Evolutionary conservation across 2,797 vertebrate genomes (phyloP).

Genomic region (Cuculus canorus): DNA sequence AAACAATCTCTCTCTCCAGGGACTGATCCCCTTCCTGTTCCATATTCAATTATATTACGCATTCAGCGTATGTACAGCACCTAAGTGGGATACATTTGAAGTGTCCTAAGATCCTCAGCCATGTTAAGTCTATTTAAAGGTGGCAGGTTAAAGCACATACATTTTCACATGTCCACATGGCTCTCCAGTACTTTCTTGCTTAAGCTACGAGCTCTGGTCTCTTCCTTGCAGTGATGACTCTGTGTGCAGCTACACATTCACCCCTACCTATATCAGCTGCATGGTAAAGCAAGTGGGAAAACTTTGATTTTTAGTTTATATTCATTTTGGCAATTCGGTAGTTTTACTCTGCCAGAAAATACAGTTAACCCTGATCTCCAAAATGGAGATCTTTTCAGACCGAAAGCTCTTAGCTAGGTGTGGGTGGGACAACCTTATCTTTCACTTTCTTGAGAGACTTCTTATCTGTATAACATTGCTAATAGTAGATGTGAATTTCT

Average conservation of each 20-base stretch:
- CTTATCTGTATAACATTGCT: not conserved
- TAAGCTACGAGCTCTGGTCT: not conserved
- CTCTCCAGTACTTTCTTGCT: not conserved
- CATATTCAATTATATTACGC: constrained; percentile 27
- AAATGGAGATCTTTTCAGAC: not conserved
- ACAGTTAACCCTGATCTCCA: not conserved
- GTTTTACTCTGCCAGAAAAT: not conserved
- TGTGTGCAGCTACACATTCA: not conserved
- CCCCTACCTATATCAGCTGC: not conserved
- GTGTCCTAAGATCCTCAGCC: not conserved
- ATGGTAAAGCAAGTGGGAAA: not conserved
- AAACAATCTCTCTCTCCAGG: not conserved
- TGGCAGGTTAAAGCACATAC: not conserved
- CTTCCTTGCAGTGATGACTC: not conserved
- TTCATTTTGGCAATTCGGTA: not conserved
- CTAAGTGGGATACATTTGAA: not conserved
- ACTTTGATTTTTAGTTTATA: not conserved
- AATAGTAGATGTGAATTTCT: not conserved
- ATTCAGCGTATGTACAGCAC: not conserved
- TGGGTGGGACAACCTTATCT: not conserved
- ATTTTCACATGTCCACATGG: not conserved
- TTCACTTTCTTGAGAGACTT: not conserved
- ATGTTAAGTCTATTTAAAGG: not conserved
- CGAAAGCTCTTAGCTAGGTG: not conserved
- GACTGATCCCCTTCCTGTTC: constrained; percentile 10